These are phyloP conservation scores for Drosophila murphyi DNA, from an alignment of 1,140 invertebrate genomes.

Conservation along the genomic window DNA sequence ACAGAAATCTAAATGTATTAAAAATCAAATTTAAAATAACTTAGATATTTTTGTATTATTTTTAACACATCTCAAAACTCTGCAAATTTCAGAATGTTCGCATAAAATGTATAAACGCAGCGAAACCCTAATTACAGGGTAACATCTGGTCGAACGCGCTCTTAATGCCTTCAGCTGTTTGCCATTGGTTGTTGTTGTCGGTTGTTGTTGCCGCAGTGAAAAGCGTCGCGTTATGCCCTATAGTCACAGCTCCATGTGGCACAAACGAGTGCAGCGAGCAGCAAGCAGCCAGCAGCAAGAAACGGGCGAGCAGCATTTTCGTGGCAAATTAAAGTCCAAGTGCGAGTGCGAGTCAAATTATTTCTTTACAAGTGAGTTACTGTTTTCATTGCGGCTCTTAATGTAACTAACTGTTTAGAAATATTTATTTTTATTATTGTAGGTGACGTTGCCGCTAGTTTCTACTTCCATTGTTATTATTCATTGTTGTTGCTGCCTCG, in stretches of 20 bases:
- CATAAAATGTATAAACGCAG: too few species aligned
- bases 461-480: slow-evolving; percentile 27
- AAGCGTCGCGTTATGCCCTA: slow-evolving; percentile 44
- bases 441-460: slow-evolving; percentile 49
- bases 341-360: slow-evolving; percentile 82
- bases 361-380: slow-evolving; percentile 82
- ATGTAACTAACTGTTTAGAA: slow-evolving; percentile 83
- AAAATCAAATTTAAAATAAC: too few species aligned
- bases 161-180: not conserved
- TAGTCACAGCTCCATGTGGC: slow-evolving; percentile 48
- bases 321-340: slow-evolving; percentile 81
- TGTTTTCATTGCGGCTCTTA: slow-evolving; percentile 81
- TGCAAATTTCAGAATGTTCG: too few species aligned
- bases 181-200: not conserved
- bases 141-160: not conserved
- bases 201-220: slow-evolving; percentile 21
- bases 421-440: slow-evolving; percentile 69
- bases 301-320: slow-evolving; percentile 43
- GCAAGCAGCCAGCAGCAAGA: slow-evolving; percentile 15
- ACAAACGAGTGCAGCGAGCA: slow-evolving; percentile 46
- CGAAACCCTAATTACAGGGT: not conserved
- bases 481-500: slow-evolving; percentile 64
- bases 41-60: too few species aligned
- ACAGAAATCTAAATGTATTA: too few species aligned
- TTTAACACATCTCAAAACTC: too few species aligned